These are phyloP conservation scores for Platerodrilus igneus DNA, from an alignment of 2,888 invertebrate genomes.

Conservation along the genomic window DNA sequence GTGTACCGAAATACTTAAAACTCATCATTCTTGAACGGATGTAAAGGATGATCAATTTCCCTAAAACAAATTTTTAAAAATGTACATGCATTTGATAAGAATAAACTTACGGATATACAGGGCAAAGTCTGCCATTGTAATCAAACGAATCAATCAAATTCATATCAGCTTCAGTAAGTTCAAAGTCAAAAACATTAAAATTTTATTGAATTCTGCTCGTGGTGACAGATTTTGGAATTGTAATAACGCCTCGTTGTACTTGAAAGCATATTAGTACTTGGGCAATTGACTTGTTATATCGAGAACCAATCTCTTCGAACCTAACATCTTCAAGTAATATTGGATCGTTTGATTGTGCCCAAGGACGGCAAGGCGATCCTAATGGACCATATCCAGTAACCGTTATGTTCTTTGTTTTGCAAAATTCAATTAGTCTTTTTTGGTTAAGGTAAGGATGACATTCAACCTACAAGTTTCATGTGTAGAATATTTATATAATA, in stretches of 20 bases:
- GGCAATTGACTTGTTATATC: constrained; percentile 48
- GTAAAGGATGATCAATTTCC: constrained; percentile 50
- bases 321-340: constrained; percentile 47
- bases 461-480: constrained; percentile 28
- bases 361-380: constrained; percentile 52
- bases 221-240: constrained; percentile 60
- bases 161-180: constrained; percentile 50
- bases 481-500: background rate
- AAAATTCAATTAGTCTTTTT: constrained; percentile 47
- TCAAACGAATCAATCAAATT: constrained; percentile 54
- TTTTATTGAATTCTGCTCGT: constrained; percentile 56
- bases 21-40: constrained; percentile 54
- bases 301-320: constrained; percentile 46
- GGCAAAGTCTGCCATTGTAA: constrained; percentile 62
- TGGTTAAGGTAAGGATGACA: constrained; percentile 41
- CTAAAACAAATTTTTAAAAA: constrained; percentile 9
- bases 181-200: constrained; percentile 59
- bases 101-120: constrained; percentile 55
- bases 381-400: constrained; percentile 55
- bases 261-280: constrained; percentile 49
- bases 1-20: too few relatives aligned
- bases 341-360: constrained; percentile 47
- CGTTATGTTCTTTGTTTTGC: constrained; percentile 46
- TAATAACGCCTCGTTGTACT: constrained; percentile 54
- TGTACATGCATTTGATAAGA: background rate